Conservation (phyloP, 2,113 vertebrate genomes). For the Silurus glanis region DNA sequence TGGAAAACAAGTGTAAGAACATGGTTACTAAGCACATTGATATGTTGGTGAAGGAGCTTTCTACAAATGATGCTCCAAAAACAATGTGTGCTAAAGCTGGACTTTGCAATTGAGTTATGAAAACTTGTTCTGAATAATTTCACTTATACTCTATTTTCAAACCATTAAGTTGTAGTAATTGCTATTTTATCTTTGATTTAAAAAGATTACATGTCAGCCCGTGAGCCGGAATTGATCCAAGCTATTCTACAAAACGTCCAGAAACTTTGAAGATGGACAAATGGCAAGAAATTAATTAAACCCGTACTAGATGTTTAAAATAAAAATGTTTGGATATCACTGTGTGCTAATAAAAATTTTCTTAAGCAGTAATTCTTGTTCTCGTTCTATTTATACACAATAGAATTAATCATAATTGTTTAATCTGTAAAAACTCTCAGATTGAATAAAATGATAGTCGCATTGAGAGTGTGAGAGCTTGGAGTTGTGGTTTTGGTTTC, state of each 20-base stretch:
- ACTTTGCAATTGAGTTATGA: conserved; percentile 65
- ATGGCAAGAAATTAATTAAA: too few relatives aligned
- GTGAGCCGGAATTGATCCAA: not conserved
- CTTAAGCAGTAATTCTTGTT: too few relatives aligned
- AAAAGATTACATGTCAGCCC: not conserved
- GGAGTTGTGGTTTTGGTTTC: not conserved
- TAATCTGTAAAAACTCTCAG: too few relatives aligned
- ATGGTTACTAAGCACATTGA: conserved; percentile 18
- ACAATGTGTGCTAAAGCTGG: conserved; percentile 59
- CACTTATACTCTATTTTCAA: too few relatives aligned
- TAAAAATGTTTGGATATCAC: not conserved
- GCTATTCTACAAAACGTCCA: not conserved
- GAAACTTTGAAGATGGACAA: not conserved
- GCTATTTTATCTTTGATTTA: too few relatives aligned
- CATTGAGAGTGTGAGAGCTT: too few relatives aligned
- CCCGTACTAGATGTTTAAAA: not conserved
- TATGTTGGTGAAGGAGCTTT: conserved; percentile 58
- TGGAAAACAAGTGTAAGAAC: conserved; percentile 44
- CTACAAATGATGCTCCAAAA: conserved; percentile 55
- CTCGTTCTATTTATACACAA: too few relatives aligned
- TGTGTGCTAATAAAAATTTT: too few relatives aligned
- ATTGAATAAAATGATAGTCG: not conserved
- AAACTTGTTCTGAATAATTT: not conserved
- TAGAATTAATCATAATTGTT: not conserved
- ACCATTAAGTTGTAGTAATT: too few relatives aligned